Evolutionary conservation across 2,888 invertebrate genomes (phyloP), one percentile per base, ranked within the genome.

Genomic region (Brachynemurus nebulosus): DNA sequence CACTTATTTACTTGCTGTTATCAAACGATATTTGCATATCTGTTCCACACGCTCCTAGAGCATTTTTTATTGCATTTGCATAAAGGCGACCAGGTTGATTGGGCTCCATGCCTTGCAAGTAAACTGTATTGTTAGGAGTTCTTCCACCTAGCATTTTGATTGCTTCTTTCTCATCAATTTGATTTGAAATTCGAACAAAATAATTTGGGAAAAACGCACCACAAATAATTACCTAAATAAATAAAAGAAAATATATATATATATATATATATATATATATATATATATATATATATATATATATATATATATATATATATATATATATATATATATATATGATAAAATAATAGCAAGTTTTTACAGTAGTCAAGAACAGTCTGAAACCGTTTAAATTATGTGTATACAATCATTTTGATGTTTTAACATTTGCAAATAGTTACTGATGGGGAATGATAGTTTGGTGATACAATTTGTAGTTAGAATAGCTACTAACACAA

Each of bases 201-300:
- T 86, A 95, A 62, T 93, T 81, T 0, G 96, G 96, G 66, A 92
- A 96, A 63, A 92, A 92, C 2, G 93, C 92, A 2, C 86, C 90
- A 46, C 83, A 80, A 25, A 88, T 66, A n/a, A 82, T 70, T n/a
- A n/a, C n/a, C n/a, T n/a, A 30, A 86, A 61, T 82, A 84, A 59
- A 5, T 55, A 47, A 47, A 50, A 20, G 45, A 48, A 42, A 40
- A n/a, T n/a, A n/a, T n/a, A n/a, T n/a, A n/a, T n/a, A n/a, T n/a
- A n/a, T n/a, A n/a, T n/a, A n/a, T n/a, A 38, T 20, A 14, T 33
- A 30, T 9, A 21, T 33, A n/a, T n/a, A n/a, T n/a, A n/a, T n/a
- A n/a, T n/a, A n/a, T n/a, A 4, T 30, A 30, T 30, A 30, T 30
- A 4, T 30, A 30, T 30, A 5, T 30, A 30, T 30, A 30, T 30